Conservation (phyloP, 2,888 invertebrate genomes). For the Pteria penguin region DNA sequence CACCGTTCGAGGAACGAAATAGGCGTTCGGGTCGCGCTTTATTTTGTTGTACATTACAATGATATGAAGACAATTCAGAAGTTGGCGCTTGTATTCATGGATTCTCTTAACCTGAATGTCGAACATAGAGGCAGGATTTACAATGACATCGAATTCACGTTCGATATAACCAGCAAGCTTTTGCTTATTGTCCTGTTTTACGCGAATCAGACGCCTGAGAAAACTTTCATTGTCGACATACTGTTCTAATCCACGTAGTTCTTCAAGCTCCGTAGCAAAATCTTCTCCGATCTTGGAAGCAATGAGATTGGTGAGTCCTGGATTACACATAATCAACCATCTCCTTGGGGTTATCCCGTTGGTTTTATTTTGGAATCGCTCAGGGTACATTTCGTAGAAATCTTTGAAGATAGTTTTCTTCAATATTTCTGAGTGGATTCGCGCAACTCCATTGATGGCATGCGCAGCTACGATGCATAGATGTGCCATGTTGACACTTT, state of each 20-base stretch:
- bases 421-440: slow-evolving; percentile 97
- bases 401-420: slow-evolving; percentile 92
- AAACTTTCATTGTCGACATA: slow-evolving; percentile 91
- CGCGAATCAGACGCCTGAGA: slow-evolving; percentile 93
- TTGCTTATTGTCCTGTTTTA: slow-evolving; percentile 97
- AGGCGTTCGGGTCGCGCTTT: slow-evolving; percentile 92
- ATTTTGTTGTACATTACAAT: slow-evolving; percentile 96
- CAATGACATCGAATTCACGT: slow-evolving; percentile 90
- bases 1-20: slow-evolving; percentile 93
- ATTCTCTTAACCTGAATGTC: slow-evolving; percentile 97
- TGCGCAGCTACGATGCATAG: slow-evolving; percentile 96
- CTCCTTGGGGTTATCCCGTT: slow-evolving; percentile 99
- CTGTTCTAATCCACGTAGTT: slow-evolving; percentile 88
- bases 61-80: slow-evolving; percentile 96
- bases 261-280: slow-evolving; percentile 95
- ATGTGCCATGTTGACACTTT: slow-evolving; percentile 98
- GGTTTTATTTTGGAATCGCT: slow-evolving; percentile 99
- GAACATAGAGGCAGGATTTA: slow-evolving; percentile 97
- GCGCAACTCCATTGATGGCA: slow-evolving; percentile 97
- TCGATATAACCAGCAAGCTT: slow-evolving; percentile 91
- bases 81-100: slow-evolving; percentile 99
- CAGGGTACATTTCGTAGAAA: slow-evolving; percentile 95
- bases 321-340: slow-evolving; percentile 98
- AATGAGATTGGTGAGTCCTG: slow-evolving; percentile 94
- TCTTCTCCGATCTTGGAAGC: slow-evolving; percentile 97